Conservation (phyloP, 2,113 vertebrate species). For the Spea multiplicata region DNA sequence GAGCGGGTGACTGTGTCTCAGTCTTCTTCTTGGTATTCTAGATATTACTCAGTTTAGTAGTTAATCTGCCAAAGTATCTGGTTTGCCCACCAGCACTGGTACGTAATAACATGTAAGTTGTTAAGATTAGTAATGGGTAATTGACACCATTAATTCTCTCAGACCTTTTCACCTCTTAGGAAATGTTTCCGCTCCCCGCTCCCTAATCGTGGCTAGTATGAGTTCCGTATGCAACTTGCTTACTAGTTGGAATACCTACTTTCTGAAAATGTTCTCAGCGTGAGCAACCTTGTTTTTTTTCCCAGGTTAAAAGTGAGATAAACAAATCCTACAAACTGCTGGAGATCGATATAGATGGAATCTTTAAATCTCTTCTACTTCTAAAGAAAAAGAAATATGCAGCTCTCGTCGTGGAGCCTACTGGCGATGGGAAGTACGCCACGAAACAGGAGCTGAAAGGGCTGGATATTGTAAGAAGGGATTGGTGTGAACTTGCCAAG, state of each 20-base stretch:
- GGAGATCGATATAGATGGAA: constrained; percentile 94
- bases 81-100: too few relatives aligned
- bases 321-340: constrained; percentile 94
- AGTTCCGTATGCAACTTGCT: too few relatives aligned
- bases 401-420: constrained; percentile 84
- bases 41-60: too few relatives aligned
- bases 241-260: background rate
- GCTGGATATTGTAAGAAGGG: constrained; percentile 93
- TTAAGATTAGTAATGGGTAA: too few relatives aligned
- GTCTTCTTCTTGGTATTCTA: background rate
- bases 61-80: too few relatives aligned
- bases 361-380: constrained; percentile 92
- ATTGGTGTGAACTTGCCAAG: constrained; percentile 97
- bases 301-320: constrained; percentile 90
- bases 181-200: too few relatives aligned
- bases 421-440: constrained; percentile 77
- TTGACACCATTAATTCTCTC: too few relatives aligned
- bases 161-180: too few relatives aligned
- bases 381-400: constrained; percentile 98
- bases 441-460: constrained; percentile 96
- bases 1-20: background rate
- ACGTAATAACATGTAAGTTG: too few relatives aligned
- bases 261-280: too few relatives aligned
- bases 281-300: too few relatives aligned
- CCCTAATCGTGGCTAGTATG: too few relatives aligned